phyloP scores from a whole-genome alignment of 2,113 vertebrate species.

The Gallinago media region DNA sequence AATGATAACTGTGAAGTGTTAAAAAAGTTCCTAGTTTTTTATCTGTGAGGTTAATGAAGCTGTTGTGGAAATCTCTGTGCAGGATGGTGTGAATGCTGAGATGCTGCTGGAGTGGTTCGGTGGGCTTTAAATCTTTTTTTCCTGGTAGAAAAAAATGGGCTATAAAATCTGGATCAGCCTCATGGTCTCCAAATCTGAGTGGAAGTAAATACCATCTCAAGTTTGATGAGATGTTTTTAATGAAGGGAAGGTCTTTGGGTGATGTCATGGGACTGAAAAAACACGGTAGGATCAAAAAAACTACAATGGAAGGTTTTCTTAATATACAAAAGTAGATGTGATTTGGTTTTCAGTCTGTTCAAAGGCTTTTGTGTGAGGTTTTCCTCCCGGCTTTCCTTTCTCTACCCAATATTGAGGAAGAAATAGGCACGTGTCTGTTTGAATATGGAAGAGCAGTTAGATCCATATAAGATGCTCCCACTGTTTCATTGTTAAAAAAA shows the following conservation, averaged over 20 bases:
- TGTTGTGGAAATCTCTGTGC: not conserved
- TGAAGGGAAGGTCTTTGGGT: not conserved
- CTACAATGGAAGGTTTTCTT: not conserved
- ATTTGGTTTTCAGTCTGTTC: not conserved
- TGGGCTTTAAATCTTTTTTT: not conserved
- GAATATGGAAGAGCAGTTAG: not conserved
- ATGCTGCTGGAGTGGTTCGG: not conserved
- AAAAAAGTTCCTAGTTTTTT: not conserved
- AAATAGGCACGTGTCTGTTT: not conserved
- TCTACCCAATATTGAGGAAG: rapidly evolving
- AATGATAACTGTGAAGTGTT: not conserved
- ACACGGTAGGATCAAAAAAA: not conserved
- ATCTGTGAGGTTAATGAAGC: not conserved
- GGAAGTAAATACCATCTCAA: not conserved
- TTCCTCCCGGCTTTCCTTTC: not conserved
- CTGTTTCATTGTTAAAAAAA: not conserved
- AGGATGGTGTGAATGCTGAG: not conserved
- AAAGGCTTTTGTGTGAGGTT: not conserved
- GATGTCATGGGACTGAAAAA: not conserved
- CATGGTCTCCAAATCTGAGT: not conserved
- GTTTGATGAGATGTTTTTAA: not conserved
- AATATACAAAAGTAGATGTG: not conserved
- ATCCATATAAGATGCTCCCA: not conserved
- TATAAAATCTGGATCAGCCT: not conserved
- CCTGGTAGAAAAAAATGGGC: not conserved